Base-by-base conservation (phyloP, 2,888 invertebrate species). In the Trissolcus japonicus region DNA sequence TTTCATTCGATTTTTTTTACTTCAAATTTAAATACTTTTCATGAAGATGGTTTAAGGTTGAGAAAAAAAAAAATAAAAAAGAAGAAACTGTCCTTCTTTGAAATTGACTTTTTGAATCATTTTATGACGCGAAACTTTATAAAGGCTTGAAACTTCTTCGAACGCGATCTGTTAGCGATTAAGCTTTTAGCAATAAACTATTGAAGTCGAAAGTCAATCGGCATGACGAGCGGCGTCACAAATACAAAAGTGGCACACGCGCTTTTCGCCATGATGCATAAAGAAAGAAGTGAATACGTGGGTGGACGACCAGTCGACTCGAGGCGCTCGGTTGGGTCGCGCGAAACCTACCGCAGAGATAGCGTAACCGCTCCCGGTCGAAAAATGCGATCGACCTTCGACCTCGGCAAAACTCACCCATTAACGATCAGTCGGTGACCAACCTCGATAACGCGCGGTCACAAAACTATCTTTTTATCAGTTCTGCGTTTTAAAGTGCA, bases 221-320 rank as follows among this genome's bases (percentile, higher is more conserved):
- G 35, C 55, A 50, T 61, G 61, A 35, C 66, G 51, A 53, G 46
- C 69, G 56, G 63, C 57, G 57, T 51, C 66, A 53, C 80, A 35
- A 35, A 35, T 35, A 35, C 35, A 81, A 82, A 84, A 83, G 83
- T 83, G 77, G 84, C 84, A 83, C 84, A 81, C 80, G 68, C 78
- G 80, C 79, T 75, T 78, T 77, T 78, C 76, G 71, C 69, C 66
- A 48, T 71, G 66, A 72, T 50, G 62, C 43, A n/a, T n/a, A 80
- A 82, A 73, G 74, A 54, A 53, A 66, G 65, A 78, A 72, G 65
- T 61, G 61, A 53, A 65, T 56, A 79, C 80, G 83, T 83, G 83
- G 83, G 83, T 82, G 82, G 82, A 82, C 78, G 54, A 60, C 78
- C 80, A 80, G 51, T 19, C 16, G 80, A 72, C 55, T 68, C 78